A percentile compares a stretch with the other conserved stretches of the same genome.
phyloP scores from a whole-genome alignment of 2,113 vertebrate species.

The Alethe castanea region DNA sequence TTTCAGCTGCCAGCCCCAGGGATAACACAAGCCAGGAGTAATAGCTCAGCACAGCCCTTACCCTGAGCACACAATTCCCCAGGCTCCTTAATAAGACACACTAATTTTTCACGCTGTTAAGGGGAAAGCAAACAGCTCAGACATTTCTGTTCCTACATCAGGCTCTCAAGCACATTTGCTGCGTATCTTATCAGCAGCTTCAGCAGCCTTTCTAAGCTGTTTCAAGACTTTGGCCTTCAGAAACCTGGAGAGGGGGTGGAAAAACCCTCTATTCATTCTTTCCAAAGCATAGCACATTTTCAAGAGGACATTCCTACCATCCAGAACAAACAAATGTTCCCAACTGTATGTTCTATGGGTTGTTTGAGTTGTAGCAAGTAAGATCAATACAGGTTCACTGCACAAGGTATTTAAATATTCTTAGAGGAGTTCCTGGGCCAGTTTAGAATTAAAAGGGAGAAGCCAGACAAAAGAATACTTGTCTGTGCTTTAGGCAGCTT shows the following conservation, averaged over 20 bases:
- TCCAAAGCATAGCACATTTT: not conserved
- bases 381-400: not conserved
- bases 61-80: not conserved
- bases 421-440: not conserved
- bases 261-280: slow-evolving; percentile 20
- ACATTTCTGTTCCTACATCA: slow-evolving; percentile 12
- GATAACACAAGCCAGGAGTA: not conserved
- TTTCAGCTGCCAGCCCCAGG: not conserved
- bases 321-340: slow-evolving; percentile 38
- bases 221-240: slow-evolving; percentile 47
- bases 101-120: slow-evolving; percentile 40
- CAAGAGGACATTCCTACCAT: slow-evolving; percentile 40
- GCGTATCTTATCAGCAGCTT: slow-evolving; percentile 41
- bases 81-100: not conserved
- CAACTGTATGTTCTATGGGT: not conserved
- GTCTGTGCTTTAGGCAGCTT: not conserved
- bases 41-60: not conserved
- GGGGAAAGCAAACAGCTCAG: slow-evolving; percentile 39
- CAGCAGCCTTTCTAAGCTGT: slow-evolving; percentile 5
- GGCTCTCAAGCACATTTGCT: not conserved
- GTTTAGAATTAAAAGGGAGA: not conserved
- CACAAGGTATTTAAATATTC: not conserved
- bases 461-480: not conserved
- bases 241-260: slow-evolving; percentile 8
- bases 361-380: not conserved